These are phyloP conservation scores for Gallinago stenura DNA, from an alignment of 2,797 vertebrate genomes.

Conservation along the genomic window DNA sequence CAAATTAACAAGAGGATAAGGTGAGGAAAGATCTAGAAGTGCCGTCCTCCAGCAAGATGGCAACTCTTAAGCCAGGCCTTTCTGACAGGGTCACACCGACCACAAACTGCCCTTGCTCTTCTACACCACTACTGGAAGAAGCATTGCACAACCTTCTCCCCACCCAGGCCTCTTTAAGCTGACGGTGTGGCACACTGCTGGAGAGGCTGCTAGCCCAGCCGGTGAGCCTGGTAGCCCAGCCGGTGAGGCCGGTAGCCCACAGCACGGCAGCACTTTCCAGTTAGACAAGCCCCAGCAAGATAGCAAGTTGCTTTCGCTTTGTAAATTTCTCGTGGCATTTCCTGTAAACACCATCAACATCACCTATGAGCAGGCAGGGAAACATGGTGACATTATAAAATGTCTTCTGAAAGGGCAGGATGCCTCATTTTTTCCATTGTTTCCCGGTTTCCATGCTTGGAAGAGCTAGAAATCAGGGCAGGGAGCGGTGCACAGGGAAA, in stretches of 20 bases:
- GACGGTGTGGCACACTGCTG: not conserved
- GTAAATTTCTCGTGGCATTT: conserved; percentile 53
- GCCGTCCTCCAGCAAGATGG: not conserved
- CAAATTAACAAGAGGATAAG: not conserved
- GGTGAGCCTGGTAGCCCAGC: not conserved
- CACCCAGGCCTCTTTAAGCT: not conserved
- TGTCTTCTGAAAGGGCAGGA: conserved; percentile 30
- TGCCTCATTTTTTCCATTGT: conserved; percentile 12
- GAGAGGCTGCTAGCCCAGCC: not conserved
- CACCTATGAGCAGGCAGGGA: conserved; percentile 6
- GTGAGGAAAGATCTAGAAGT: not conserved
- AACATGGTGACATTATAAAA: conserved; percentile 25
- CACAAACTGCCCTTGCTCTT: not conserved
- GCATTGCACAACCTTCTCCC: not conserved
- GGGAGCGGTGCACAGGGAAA: not conserved
- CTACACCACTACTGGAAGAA: not conserved
- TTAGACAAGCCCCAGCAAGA: not conserved
- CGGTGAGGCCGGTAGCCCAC: not conserved
- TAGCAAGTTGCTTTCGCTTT: not conserved
- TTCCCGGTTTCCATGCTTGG: not conserved
- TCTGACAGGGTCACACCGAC: not conserved
- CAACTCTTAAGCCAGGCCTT: not conserved
- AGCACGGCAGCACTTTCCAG: not conserved
- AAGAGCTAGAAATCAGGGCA: not conserved
- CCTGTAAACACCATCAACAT: conserved; percentile 57